These are phyloP conservation scores for Polia nebulosa DNA, from an alignment of 2,888 invertebrate genomes.

Conservation along the genomic window DNA sequence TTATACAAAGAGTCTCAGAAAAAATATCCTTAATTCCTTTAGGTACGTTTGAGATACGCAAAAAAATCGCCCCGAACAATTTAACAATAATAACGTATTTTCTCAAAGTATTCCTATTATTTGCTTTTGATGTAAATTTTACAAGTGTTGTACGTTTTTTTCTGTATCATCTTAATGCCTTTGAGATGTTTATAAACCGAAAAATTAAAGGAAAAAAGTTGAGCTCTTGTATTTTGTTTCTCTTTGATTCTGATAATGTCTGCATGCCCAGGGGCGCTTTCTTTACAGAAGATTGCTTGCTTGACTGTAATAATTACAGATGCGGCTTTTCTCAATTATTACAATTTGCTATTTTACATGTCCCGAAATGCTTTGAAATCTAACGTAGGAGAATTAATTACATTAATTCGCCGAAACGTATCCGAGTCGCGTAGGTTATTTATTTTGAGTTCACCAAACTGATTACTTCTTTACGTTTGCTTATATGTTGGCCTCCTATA, in stretches of 20 bases:
- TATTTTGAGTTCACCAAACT: neutral
- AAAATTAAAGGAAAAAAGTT: slow-evolving; percentile 48
- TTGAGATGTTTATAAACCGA: slow-evolving; percentile 60
- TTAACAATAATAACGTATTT: slow-evolving; percentile 56
- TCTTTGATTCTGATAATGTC: slow-evolving; percentile 45
- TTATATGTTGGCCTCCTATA: too few relatives aligned
- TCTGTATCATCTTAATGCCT: slow-evolving; percentile 49
- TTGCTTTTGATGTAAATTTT: slow-evolving; percentile 58
- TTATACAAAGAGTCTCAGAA: slow-evolving; percentile 60
- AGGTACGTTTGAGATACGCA: slow-evolving; percentile 19
- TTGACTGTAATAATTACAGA: slow-evolving; percentile 15
- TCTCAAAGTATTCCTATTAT: slow-evolving; percentile 59
- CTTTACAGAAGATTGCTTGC: slow-evolving; percentile 24
- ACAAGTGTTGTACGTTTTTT: slow-evolving; percentile 49
- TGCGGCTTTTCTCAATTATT: slow-evolving; percentile 1
- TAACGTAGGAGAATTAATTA: neutral
- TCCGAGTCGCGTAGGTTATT: too few relatives aligned
- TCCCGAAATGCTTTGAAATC: neutral
- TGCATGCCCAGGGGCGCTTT: slow-evolving; percentile 24
- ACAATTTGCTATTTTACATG: slow-evolving; percentile 5
- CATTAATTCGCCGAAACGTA: neutral
- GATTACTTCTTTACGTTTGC: neutral
- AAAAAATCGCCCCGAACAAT: slow-evolving; percentile 51
- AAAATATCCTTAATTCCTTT: slow-evolving; percentile 41
- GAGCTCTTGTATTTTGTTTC: slow-evolving; percentile 39